Evolutionary conservation across 2,797 vertebrate genomes (phyloP), one percentile per base, ranked within the genome.

Genomic region (Stomatorhinus walkeri): DNA sequence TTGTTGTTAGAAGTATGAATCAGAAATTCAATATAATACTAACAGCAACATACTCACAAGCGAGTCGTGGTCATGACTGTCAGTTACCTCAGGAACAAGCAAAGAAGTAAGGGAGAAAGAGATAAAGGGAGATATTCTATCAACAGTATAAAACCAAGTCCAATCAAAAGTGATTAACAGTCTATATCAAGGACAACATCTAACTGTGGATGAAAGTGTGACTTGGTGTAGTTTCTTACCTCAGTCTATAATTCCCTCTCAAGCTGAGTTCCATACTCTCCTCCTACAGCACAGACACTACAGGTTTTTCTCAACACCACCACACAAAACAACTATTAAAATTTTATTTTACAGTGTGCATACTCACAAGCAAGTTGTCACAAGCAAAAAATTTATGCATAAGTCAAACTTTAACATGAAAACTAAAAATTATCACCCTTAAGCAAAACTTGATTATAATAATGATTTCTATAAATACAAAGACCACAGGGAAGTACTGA

Each of bases 201-300:
- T 28, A n/a, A 2, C 40, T 87, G 40, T 87, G 84, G 19, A 24
- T 72, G 81, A 52, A 22, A 51, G 36, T 79, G 5, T 48, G 19
- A 81, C 83, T 54, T 22, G 43, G 83, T 88, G 79, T 56, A 16
- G 79, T 22, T 8, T 3, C 16, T 89, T 92, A 96, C 95, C 94
- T 95, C 19, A 93, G 90, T 93, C 94, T 94, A 81, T 95, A 95
- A 91, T 91, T 94, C 8, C 93, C 95, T 92, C 94, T 93, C 51
- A 95, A 94, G 1, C 84, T 90, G 88, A 88, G 91, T 88, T 96
- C 95, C 92, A 95, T 94, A 88, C 89, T 94, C 89, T 96, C 95
- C 87, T 94, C 95, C 95, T 96, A 92, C 2, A 89, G 89, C 0
- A 12, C 72, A 91, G 89, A 93, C 81, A 90, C 22, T 16, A 40